A percentile compares a stretch with the other conserved stretches of the same genome.
phyloP scores from a whole-genome alignment of 2,113 vertebrate species.

The Solenodon paradoxus region DNA sequence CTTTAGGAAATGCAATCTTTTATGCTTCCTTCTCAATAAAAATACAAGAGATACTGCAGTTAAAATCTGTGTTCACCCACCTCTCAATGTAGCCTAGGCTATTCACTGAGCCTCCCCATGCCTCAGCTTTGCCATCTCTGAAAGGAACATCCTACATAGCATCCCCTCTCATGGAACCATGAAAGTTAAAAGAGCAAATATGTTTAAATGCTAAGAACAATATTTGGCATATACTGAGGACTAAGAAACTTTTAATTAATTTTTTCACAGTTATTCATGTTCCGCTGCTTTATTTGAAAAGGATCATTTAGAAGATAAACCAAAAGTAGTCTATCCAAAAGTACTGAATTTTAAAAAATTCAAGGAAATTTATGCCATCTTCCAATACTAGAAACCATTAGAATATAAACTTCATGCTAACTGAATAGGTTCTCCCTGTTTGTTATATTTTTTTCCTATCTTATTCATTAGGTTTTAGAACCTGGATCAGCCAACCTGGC shows the following conservation, averaged over 20 bases:
- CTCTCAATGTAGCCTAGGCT: background rate
- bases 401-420: background rate
- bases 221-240: background rate
- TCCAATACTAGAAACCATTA: background rate
- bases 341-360: background rate
- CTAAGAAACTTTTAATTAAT: background rate
- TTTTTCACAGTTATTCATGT: background rate
- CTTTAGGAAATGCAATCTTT: background rate
- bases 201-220: background rate
- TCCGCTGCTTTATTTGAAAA: background rate
- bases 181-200: background rate
- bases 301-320: background rate
- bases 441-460: background rate
- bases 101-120: background rate
- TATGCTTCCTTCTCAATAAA: background rate
- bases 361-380: background rate
- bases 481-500: background rate
- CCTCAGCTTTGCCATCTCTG: background rate
- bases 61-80: background rate
- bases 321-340: background rate
- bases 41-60: background rate
- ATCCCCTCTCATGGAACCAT: background rate
- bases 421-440: background rate
- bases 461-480: background rate
- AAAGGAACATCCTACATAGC: background rate